phyloP scores from a whole-genome alignment of 2,888 invertebrate genomes.

The Chrysomela aeneicollis region DNA sequence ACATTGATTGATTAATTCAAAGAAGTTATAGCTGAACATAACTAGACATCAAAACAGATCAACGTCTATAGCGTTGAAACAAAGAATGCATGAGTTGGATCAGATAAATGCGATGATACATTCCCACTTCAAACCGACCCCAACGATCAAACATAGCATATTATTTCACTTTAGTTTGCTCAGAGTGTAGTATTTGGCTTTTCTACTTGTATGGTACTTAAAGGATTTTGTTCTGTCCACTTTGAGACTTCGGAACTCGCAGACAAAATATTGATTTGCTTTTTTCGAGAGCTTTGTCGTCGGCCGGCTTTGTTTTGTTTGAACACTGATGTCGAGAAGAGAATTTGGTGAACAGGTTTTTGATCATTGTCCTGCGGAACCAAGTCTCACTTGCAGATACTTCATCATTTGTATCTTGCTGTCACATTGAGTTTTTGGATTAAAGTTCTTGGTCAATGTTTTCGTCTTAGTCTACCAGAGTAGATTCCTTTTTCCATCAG shows the following conservation, averaged over 20 bases:
- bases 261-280: constrained; percentile 44
- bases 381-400: too few relatives aligned
- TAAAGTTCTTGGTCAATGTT: too few relatives aligned
- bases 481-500: too few relatives aligned
- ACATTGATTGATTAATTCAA: too few relatives aligned
- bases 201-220: constrained; percentile 47
- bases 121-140: constrained; percentile 14
- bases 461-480: too few relatives aligned
- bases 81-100: too few relatives aligned
- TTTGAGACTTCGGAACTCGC: constrained; percentile 40
- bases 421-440: too few relatives aligned
- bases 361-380: too few relatives aligned
- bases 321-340: background rate
- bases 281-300: constrained; percentile 37
- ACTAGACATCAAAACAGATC: too few relatives aligned
- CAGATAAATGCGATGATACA: background rate
- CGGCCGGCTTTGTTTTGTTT: constrained; percentile 28
- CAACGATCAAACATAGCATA: constrained; percentile 31
- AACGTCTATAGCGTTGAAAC: too few relatives aligned
- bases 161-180: constrained; percentile 49
- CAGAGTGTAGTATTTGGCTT: constrained; percentile 46
- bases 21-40: too few relatives aligned
- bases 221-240: constrained; percentile 46
- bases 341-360: background rate
- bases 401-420: too few relatives aligned